Conservation (phyloP, 2,888 invertebrate species). For the Amiota communis region DNA sequence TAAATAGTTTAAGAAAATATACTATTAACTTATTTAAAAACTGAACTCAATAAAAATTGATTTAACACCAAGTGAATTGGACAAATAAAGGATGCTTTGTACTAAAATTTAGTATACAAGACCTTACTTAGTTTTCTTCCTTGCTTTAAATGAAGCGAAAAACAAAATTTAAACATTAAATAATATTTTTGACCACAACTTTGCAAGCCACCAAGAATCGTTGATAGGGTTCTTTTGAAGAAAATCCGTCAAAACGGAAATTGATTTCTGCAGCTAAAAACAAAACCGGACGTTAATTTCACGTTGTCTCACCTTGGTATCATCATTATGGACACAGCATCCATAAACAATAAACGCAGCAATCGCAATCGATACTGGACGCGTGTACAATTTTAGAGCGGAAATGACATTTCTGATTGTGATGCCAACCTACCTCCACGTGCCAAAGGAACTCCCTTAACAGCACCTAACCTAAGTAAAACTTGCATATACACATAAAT, state of each 20-base stretch:
- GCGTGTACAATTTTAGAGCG: constrained; percentile 55
- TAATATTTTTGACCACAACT: no score
- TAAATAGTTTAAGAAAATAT: no score
- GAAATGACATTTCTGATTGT: constrained; percentile 62
- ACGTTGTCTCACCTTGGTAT: neutral
- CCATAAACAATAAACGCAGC: neutral
- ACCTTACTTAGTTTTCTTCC: no score
- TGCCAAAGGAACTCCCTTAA: constrained; percentile 40
- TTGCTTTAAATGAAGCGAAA: no score
- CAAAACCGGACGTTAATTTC: neutral
- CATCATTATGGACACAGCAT: neutral
- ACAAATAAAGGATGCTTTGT: no score
- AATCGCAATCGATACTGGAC: neutral
- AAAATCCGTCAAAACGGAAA: constrained; percentile 50
- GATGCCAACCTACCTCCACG: constrained; percentile 51
- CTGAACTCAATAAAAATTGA: no score
- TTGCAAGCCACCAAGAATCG: no score
- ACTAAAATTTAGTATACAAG: no score
- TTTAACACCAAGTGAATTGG: no score
- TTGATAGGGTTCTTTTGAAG: no score
- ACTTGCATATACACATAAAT: constrained; percentile 50
- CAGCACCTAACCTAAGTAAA: neutral
- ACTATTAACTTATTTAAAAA: no score
- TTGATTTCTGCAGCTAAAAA: constrained; percentile 52
- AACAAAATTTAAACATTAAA: no score